phyloP scores from a whole-genome alignment of 2,888 invertebrate genomes.

The Athrips mouffetella region DNA sequence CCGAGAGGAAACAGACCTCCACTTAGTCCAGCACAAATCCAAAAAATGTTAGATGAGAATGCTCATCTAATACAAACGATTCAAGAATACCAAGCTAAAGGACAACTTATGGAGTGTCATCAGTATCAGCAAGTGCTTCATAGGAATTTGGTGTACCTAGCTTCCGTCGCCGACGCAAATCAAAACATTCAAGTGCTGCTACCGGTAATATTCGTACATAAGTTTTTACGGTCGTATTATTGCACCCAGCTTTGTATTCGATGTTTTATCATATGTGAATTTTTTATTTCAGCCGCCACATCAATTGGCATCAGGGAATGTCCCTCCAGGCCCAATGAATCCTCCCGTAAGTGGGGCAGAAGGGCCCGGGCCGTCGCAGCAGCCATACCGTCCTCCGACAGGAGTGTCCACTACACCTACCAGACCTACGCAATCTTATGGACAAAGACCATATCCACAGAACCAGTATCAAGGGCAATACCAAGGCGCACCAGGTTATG shows the following conservation, averaged over 20 bases:
- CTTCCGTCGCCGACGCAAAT: slow-evolving; percentile 97
- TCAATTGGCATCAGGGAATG: slow-evolving; percentile 75
- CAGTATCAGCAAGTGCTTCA: slow-evolving; percentile 97
- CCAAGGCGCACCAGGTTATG: slow-evolving; percentile 76
- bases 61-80: slow-evolving; percentile 97
- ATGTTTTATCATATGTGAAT: neutral
- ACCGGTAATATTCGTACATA: slow-evolving; percentile 89
- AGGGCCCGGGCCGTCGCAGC: slow-evolving; percentile 61
- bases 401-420: slow-evolving; percentile 76
- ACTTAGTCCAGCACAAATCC: slow-evolving; percentile 90
- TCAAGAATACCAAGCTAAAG: slow-evolving; percentile 97
- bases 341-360: slow-evolving; percentile 60
- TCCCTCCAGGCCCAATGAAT: slow-evolving; percentile 52
- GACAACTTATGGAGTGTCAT: slow-evolving; percentile 94
- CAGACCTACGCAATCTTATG: slow-evolving; percentile 82
- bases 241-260: too few relatives aligned
- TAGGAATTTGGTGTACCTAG: slow-evolving; percentile 96
- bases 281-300: slow-evolving; percentile 71
- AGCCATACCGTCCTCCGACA: slow-evolving; percentile 69
- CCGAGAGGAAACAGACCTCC: slow-evolving; percentile 85
- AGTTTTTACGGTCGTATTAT: neutral
- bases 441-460: slow-evolving; percentile 83
- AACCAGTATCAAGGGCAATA: slow-evolving; percentile 81
- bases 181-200: slow-evolving; percentile 94
- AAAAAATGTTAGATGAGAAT: slow-evolving; percentile 98